Conservation (phyloP, 2,888 invertebrate genomes). For the Drosophila demipolita region DNA sequence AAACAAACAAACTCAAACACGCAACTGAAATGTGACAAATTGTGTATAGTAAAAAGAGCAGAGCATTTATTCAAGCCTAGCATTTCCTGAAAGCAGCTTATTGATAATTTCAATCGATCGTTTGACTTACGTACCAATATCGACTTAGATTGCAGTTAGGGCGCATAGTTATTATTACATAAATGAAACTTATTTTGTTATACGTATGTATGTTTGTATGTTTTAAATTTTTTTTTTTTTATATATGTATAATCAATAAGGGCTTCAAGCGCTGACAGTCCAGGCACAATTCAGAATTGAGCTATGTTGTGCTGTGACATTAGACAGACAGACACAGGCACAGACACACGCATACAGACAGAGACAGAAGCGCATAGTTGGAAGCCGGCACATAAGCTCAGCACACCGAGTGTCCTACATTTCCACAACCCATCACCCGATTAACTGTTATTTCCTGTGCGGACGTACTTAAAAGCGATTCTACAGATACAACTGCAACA, state of each 20-base stretch:
- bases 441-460: constrained; percentile 75
- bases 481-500: constrained; percentile 39
- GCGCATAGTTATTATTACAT: constrained; percentile 45
- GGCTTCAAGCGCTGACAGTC: constrained; percentile 27
- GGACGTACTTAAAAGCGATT: constrained; percentile 70
- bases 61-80: constrained; percentile 58
- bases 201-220: constrained; percentile 43
- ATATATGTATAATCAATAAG: constrained; percentile 27
- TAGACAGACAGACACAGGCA: constrained; percentile 25
- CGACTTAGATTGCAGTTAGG: constrained; percentile 23
- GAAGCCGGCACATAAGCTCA: constrained; percentile 45
- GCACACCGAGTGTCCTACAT: constrained; percentile 57
- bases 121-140: constrained; percentile 13
- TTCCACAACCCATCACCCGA: constrained; percentile 46
- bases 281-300: constrained; percentile 14
- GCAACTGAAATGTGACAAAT: constrained; percentile 49
- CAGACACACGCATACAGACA: constrained; percentile 15
- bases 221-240: constrained; percentile 36
- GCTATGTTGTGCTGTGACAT: constrained; percentile 16
- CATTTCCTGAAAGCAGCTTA: constrained; percentile 37
- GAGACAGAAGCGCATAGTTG: constrained; percentile 19
- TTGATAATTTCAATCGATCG: constrained; percentile 30
- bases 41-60: constrained; percentile 52
- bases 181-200: constrained; percentile 50
- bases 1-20: constrained; percentile 24